Evolutionary conservation across 2,113 vertebrate species (phyloP).

Genomic region (Gasterosteus aculeatus): DNA sequence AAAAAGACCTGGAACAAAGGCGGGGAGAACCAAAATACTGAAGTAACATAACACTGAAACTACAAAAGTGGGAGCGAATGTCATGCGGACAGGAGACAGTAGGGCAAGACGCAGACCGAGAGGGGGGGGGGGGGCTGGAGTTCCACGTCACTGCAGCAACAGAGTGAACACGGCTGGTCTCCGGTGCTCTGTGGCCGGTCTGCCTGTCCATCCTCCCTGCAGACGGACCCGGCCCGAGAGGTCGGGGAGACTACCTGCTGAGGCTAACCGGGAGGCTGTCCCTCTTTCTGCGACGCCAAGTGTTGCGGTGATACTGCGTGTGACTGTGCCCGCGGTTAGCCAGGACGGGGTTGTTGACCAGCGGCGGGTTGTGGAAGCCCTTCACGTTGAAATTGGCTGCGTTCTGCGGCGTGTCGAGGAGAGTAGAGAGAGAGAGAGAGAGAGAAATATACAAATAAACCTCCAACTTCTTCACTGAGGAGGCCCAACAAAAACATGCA

Average conservation of each 20-base stretch:
- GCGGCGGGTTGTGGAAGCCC: conserved; percentile 85
- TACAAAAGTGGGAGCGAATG: conserved; percentile 45
- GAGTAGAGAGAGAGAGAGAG: neutral
- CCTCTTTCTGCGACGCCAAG: conserved; percentile 92
- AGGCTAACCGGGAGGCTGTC: conserved; percentile 93
- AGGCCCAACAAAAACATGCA: neutral
- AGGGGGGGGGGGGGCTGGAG: conserved; percentile 15
- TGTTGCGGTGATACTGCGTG: conserved; percentile 91
- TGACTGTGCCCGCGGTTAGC: conserved; percentile 79
- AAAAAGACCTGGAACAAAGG: conserved; percentile 36
- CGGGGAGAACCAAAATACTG: conserved; percentile 30
- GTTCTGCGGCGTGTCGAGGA: conserved; percentile 65
- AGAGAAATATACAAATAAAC: neutral
- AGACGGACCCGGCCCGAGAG: conserved; percentile 37
- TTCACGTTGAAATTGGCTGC: conserved; percentile 91
- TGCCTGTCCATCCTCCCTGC: conserved; percentile 50
- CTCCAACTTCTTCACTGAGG: neutral
- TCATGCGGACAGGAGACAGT: conserved; percentile 82
- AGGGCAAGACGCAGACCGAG: conserved; percentile 45
- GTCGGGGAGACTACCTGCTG: conserved; percentile 86
- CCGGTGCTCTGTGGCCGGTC: conserved; percentile 55
- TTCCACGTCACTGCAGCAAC: conserved; percentile 15
- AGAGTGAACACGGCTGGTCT: conserved; percentile 68
- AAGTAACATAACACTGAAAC: conserved; percentile 53
- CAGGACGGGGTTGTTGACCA: conserved; percentile 80